Conservation (phyloP, 2,113 vertebrate species). For the Elephantulus edwardii region DNA sequence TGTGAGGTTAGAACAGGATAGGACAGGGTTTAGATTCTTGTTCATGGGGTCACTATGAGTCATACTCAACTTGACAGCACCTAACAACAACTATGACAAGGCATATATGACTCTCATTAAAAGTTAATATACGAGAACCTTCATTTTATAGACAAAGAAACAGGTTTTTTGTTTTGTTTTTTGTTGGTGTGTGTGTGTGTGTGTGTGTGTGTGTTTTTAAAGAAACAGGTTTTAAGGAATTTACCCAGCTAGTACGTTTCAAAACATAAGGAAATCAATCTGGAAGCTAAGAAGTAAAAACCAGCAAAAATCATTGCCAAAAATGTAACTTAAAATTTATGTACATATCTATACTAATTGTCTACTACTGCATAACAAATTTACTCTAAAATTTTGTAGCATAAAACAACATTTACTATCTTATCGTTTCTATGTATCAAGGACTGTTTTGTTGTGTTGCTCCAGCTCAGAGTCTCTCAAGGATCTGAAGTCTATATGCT, state of each 20-base stretch:
- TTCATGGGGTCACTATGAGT: no score
- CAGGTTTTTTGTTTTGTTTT: no score
- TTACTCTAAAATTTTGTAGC: not conserved
- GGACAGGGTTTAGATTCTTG: no score
- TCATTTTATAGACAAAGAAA: not conserved
- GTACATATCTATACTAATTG: not conserved
- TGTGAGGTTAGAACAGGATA: no score
- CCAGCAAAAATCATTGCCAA: not conserved
- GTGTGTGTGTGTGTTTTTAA: no score
- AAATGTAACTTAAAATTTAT: not conserved
- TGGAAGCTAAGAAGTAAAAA: not conserved
- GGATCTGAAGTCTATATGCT: not conserved
- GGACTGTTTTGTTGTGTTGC: not conserved
- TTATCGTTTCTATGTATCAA: not conserved
- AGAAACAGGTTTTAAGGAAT: not conserved
- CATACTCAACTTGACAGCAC: no score
- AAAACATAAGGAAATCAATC: not conserved
- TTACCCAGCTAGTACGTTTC: not conserved
- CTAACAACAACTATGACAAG: no score
- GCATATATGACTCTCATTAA: no score
- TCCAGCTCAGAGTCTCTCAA: not conserved
- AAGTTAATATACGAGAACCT: not conserved
- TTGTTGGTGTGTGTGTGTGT: no score
- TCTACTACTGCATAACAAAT: not conserved
- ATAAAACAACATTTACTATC: not conserved